Evolutionary conservation across 2,113 vertebrate genomes (phyloP), one percentile per base, ranked within the genome.

Genomic region (Rafetus swinhoei): DNA sequence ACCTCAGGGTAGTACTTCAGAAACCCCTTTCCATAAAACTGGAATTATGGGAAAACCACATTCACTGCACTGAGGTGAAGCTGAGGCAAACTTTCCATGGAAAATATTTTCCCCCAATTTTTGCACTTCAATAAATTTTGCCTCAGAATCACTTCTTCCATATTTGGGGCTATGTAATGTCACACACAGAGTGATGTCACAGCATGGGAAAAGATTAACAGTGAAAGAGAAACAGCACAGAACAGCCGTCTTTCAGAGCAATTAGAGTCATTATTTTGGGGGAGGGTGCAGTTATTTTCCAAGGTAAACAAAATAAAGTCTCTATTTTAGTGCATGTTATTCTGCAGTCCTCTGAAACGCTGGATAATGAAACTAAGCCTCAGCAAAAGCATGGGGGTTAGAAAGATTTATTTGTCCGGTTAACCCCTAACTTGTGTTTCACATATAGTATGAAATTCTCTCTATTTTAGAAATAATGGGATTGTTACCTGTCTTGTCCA

Each of bases 1-100:
- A 96, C 83, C 95, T 86, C 81, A 60, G 95, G 91, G 94, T 81
- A 95, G 79, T 60, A 82, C 85, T 93, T 92, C 69, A 96, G 88
- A 95, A 94, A 52, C 82, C 77, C 39, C 90, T 79, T 82, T 53
- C 95, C 84, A 72, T 97, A 95, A 96, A 97, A 86, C 59, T 35
- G 50, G 54, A 82, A 87, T 85, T 87, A 87, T 56, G 88, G 84
- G 90, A 19, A 91, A 95, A 90, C 25, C 2, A 0, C 82, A 62
- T 74, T 92, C 83, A 65, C 74, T 94, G 74, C n/a, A 4, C 79
- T 87, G 74, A 59, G 62, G 87, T 52, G 69, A 69, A 94, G 76
- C 39, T 76, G 21, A 88, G 53, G 60, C 62, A 88, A 74, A 69
- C n/a, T 69, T 57, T 57, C 53, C 50, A 69, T 79, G 87, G 84